phyloP scores from a whole-genome alignment of 2,888 invertebrate genomes.

The Drosophila mulleri region DNA sequence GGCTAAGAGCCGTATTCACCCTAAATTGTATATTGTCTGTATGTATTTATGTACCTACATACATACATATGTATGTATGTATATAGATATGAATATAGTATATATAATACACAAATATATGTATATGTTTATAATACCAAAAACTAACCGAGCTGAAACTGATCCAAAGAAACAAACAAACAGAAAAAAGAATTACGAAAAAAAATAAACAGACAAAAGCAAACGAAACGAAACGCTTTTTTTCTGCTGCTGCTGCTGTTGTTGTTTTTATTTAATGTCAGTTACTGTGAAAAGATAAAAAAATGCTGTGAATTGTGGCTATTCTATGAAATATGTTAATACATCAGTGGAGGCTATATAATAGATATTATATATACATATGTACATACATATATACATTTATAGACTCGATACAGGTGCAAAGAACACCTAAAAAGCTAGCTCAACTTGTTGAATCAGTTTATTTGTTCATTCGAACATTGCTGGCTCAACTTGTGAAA shows the following conservation, averaged over 20 bases:
- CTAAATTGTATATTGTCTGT: background rate
- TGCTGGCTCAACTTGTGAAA: background rate
- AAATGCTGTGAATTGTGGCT: conserved; percentile 50
- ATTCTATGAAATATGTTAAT: conserved; percentile 63
- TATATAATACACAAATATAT: background rate
- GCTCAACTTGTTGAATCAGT: conserved; percentile 3
- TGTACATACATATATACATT: background rate
- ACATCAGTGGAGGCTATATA: conserved; percentile 6
- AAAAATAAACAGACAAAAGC: conserved; percentile 44
- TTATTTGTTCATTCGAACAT: background rate
- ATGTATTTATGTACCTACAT: no score
- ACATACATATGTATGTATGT: no score
- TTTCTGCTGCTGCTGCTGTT: conserved; percentile 12
- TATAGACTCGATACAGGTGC: background rate
- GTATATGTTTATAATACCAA: conserved; percentile 14
- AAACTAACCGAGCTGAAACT: conserved; percentile 40
- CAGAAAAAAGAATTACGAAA: conserved; percentile 18
- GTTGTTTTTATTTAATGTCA: conserved; percentile 54
- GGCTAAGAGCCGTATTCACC: conserved; percentile 29
- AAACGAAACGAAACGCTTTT: conserved; percentile 45
- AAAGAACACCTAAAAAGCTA: background rate
- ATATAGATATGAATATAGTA: background rate
- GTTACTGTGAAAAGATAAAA: conserved; percentile 56
- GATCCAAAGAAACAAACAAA: conserved; percentile 26
- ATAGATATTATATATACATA: background rate